Conservation (phyloP, 2,888 invertebrate genomes). For the Rotaria magnacalcarata region DNA sequence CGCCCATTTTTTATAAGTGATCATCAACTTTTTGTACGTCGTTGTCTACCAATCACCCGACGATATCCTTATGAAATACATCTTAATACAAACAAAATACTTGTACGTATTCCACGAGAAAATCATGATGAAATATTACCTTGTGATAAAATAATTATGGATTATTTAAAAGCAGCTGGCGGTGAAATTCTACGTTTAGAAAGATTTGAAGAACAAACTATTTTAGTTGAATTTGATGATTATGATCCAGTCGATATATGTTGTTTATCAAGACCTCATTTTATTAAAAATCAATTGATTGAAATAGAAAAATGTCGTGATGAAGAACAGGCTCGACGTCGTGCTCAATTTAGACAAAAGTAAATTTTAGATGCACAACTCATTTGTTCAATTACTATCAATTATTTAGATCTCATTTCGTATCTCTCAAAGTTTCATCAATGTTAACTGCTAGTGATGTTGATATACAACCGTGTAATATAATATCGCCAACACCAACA, state of each 20-base stretch:
- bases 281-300: background rate
- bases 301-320: constrained; percentile 17
- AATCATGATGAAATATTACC: background rate
- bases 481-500: background rate
- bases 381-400: background rate
- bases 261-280: constrained; percentile 2
- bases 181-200: background rate
- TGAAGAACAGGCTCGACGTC: background rate
- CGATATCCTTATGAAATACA: background rate
- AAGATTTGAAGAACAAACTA: background rate
- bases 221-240: constrained; percentile 28
- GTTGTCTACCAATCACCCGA: background rate
- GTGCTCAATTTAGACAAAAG: background rate
- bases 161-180: background rate
- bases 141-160: background rate
- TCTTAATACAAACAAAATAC: background rate
- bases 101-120: background rate
- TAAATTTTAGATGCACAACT: background rate
- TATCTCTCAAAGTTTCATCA: background rate
- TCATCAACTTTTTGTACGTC: background rate
- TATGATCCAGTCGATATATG: constrained; percentile 2
- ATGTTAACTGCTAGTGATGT: background rate
- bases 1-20: background rate
- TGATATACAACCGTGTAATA: background rate
- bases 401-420: background rate